Percentiles rank a stretch among this genome's conserved stretches.
phyloP scores from a whole-genome alignment of 2,113 vertebrate species.

The Crotalus horridus region DNA sequence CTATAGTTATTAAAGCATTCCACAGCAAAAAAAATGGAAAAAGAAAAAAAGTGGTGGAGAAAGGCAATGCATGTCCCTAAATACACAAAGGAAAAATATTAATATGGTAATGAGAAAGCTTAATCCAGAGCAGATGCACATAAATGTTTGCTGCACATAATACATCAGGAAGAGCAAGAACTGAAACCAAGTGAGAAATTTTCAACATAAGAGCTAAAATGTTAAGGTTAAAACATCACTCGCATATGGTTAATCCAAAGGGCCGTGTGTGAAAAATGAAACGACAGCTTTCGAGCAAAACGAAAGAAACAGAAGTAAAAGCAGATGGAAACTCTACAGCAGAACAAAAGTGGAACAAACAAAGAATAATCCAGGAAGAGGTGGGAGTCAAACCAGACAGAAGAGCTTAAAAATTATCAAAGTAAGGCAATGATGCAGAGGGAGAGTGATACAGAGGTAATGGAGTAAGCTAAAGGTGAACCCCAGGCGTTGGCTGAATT shows the following conservation, averaged over 20 bases:
- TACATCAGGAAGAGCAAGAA: neutral
- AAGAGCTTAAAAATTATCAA: neutral
- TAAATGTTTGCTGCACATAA: neutral
- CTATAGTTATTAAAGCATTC: neutral
- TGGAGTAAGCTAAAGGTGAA: rapidly evolving
- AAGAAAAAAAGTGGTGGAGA: too few relatives aligned
- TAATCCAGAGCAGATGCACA: neutral
- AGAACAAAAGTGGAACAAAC: neutral
- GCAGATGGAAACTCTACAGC: neutral
- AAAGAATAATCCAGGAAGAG: neutral
- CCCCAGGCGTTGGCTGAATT: neutral
- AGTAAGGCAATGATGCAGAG: neutral
- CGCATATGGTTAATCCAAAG: neutral
- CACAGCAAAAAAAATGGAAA: neutral
- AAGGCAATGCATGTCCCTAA: neutral
- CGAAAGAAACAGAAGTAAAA: neutral
- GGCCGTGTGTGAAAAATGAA: conserved; percentile 27
- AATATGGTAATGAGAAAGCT: neutral
- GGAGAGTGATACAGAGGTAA: neutral
- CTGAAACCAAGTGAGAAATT: neutral
- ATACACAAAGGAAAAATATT: neutral
- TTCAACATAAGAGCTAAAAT: conserved; percentile 9
- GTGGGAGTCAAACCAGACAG: neutral
- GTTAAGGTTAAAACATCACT: conserved; percentile 1
- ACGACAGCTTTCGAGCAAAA: conserved; percentile 22